Percentiles rank a stretch among this genome's conserved stretches.
These are phyloP conservation scores for Lasiurus borealis DNA, from an alignment of 2,113 vertebrate genomes.

Conservation along the genomic window DNA sequence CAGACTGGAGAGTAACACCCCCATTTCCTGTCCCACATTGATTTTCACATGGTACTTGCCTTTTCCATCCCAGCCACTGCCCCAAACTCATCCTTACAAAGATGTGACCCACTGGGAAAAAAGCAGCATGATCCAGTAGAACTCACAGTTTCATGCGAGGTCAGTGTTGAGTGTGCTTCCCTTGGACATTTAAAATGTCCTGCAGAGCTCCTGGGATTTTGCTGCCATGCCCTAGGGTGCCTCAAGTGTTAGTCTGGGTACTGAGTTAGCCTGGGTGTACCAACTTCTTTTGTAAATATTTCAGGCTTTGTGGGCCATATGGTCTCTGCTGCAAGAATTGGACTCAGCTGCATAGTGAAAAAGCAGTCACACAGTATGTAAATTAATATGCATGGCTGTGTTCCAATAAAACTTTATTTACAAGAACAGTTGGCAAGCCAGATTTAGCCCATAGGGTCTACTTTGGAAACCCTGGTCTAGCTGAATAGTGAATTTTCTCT, in stretches of 20 bases:
- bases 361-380: neutral
- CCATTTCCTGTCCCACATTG: neutral
- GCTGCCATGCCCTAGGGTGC: neutral
- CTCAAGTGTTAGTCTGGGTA: neutral
- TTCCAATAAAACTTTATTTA: constrained; percentile 42
- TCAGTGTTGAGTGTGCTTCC: neutral
- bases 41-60: neutral
- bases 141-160: rapidly evolving
- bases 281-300: constrained; percentile 9
- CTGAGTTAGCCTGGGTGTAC: neutral
- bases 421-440: neutral
- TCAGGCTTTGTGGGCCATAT: constrained; percentile 3
- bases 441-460: neutral
- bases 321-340: neutral
- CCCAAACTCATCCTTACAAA: neutral
- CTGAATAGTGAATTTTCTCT: neutral
- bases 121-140: neutral
- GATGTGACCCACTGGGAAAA: neutral
- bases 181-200: neutral
- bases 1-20: neutral
- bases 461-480: neutral
- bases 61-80: neutral
- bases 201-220: neutral
- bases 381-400: neutral
- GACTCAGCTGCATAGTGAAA: neutral